Evolutionary conservation across 2,797 vertebrate species (phyloP), one percentile per base, ranked within the genome.

Genomic region (Spatula clypeata): DNA sequence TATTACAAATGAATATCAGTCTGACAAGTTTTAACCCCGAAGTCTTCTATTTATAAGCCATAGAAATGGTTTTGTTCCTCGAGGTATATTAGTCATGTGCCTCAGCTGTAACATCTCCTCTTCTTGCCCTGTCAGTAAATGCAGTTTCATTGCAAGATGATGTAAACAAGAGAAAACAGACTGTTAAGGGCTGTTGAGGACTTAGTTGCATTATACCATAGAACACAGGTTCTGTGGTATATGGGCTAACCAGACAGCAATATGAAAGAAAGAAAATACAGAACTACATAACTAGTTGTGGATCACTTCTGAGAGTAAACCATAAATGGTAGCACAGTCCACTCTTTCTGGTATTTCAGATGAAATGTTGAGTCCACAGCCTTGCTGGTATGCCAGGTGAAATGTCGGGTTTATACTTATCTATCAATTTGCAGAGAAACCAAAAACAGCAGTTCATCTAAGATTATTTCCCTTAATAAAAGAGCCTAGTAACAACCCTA

Each of bases 331-430:
- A 11, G 19, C 29, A 75, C 14, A 34, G 29, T 17, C 42, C 67
- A 38, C 17, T 61, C 57, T 53, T 53, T 75, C 62, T 73, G 55
- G 26, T 0, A 0, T 14, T 19, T 8, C 66, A 60, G 44, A 19
- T 40, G 44, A 80, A 60, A 44, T 18, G 18, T 7, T 8, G 29
- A 8, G 19, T 62, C 44, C 44, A 45, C 34, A 47, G 45, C n/a
- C 18, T 62, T 69, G 75, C 62, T 72, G 51, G 24, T 0, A 0
- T 13, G 24, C 11, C 66, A 62, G 44, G 24, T 40, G 44, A 80
- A 60, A 44, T 18, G 18, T 8, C 5, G 29, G 9, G 15, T 62
- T 88, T 75, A 3, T 26, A 82, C 42, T 67, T 72, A 79, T 24
- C 19, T 58, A 27, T 57, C 47, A 31, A 61, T 26, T 44, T 88